phyloP scores from a whole-genome alignment of 2,113 vertebrate species.

The Neotragus moschatus region DNA sequence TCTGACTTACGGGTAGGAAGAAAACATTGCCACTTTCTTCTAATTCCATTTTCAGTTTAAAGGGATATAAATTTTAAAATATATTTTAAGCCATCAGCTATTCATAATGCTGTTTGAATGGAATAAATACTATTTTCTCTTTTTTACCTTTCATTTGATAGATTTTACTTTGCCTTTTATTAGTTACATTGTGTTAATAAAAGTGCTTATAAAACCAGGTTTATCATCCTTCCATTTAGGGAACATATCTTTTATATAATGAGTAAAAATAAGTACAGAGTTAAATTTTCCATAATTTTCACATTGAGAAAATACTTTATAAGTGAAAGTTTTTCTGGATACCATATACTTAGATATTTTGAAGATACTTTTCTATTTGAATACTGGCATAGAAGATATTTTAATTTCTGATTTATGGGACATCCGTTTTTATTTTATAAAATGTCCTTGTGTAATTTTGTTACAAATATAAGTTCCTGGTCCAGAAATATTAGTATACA shows the following conservation, averaged over 20 bases:
- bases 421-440: not conserved
- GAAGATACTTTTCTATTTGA: not conserved
- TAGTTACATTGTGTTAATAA: not conserved
- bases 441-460: not conserved
- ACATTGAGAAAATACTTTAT: conserved; percentile 1
- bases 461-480: not conserved
- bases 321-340: not conserved
- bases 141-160: not conserved
- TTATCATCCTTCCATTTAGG: not conserved
- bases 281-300: not conserved
- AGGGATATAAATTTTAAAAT: not conserved
- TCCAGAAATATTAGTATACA: not conserved
- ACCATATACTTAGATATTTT: not conserved
- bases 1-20: not conserved
- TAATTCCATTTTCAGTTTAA: not conserved
- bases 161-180: not conserved
- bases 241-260: not conserved
- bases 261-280: not conserved
- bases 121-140: not conserved
- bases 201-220: not conserved
- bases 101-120: not conserved
- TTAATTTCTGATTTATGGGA: not conserved
- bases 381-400: not conserved
- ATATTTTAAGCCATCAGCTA: not conserved
- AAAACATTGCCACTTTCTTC: not conserved